Evolutionary conservation across 2,113 vertebrate genomes (phyloP).

Genomic region (Toxotes chatareus): DNA sequence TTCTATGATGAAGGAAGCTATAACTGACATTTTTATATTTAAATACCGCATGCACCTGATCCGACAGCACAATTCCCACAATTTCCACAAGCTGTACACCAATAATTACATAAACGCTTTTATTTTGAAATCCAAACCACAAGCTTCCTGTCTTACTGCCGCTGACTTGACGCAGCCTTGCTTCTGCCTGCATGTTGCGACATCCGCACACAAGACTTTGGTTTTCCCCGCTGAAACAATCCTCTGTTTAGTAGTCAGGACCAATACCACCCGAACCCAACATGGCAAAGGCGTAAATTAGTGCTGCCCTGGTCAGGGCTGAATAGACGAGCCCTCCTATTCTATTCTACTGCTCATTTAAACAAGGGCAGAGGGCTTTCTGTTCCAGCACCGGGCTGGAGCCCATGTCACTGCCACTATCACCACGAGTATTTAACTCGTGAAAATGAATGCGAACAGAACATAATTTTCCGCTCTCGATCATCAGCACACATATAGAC

Average conservation of each 20-base stretch:
- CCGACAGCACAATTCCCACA: not conserved
- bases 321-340: slow-evolving; percentile 74
- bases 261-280: slow-evolving; percentile 79
- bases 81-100: not conserved
- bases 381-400: slow-evolving; percentile 40
- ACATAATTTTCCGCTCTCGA: too few relatives aligned
- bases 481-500: not conserved
- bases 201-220: slow-evolving; percentile 71
- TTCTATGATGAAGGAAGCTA: too few relatives aligned
- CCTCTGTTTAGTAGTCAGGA: slow-evolving; percentile 86
- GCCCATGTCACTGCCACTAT: slow-evolving; percentile 48
- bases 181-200: slow-evolving; percentile 71
- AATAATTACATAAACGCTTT: not conserved
- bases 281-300: slow-evolving; percentile 86
- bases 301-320: slow-evolving; percentile 77
- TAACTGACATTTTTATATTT: too few relatives aligned
- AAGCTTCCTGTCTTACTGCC: not conserved
- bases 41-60: not conserved
- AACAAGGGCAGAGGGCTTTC: slow-evolving; percentile 47
- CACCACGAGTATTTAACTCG: slow-evolving; percentile 31
- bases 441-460: not conserved
- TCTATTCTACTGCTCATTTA: slow-evolving; percentile 68
- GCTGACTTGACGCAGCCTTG: slow-evolving; percentile 33
- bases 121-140: slow-evolving; percentile 29
- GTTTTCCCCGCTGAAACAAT: slow-evolving; percentile 79